A percentile compares a stretch with the other conserved stretches of the same genome.
These are phyloP conservation scores for Alloplasta piceator DNA, from an alignment of 2,888 invertebrate genomes.

Conservation along the genomic window DNA sequence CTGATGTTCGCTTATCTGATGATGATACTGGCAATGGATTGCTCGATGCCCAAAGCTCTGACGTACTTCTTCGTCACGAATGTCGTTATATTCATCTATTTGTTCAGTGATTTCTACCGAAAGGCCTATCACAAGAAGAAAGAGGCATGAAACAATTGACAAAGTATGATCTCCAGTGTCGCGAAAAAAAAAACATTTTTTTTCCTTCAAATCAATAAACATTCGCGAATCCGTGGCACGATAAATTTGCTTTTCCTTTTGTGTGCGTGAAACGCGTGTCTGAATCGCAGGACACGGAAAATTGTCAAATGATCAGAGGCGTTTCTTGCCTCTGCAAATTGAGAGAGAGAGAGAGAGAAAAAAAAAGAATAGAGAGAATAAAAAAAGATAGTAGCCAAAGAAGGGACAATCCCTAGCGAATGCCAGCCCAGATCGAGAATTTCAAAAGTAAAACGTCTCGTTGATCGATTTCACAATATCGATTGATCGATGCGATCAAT, in stretches of 20 bases:
- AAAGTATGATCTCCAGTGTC: neutral
- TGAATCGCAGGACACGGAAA: too few species aligned
- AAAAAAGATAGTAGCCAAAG: constrained; percentile 53
- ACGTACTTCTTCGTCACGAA: constrained; percentile 86
- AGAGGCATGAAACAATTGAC: constrained; percentile 69
- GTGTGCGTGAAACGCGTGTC: too few species aligned
- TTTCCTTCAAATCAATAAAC: too few species aligned
- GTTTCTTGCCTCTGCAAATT: too few species aligned
- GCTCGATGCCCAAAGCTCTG: constrained; percentile 85
- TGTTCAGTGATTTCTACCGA: constrained; percentile 86
- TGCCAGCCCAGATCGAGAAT: constrained; percentile 16
- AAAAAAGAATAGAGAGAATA: too few species aligned
- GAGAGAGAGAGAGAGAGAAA: constrained; percentile 5
- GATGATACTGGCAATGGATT: constrained; percentile 85
- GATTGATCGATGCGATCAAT: neutral
- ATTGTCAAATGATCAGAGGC: too few species aligned
- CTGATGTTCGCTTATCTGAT: constrained; percentile 88
- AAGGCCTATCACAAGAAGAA: constrained; percentile 84
- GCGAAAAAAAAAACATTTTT: constrained; percentile 2
- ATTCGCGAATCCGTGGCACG: constrained; percentile 13
- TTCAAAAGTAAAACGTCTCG: neutral
- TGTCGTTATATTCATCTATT: constrained; percentile 85
- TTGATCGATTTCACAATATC: neutral
- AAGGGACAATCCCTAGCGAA: constrained; percentile 49
- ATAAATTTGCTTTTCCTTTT: neutral